Percentiles rank a stretch among this genome's conserved stretches.
These are phyloP conservation scores for Hemicentrotus pulcherrimus DNA, from an alignment of 35 echinoderm and acorn worm genomes.

Conservation along the genomic window DNA sequence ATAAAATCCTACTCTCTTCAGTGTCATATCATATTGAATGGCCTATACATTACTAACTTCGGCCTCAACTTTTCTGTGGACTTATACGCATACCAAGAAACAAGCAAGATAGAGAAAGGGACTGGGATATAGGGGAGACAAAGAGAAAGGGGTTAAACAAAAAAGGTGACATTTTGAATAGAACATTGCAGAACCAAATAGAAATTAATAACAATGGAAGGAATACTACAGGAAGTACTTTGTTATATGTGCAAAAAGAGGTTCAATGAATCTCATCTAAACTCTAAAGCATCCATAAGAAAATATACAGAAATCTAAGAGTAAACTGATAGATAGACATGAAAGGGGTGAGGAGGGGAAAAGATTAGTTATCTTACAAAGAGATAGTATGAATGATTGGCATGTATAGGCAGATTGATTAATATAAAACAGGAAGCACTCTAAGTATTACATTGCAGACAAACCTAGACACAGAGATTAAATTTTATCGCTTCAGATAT, in stretches of 20 bases:
- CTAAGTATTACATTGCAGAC: neutral
- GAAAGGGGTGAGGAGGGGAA: neutral
- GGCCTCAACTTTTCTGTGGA: no score
- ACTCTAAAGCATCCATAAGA: neutral
- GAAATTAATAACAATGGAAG: neutral
- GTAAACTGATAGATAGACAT: neutral
- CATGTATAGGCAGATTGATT: neutral
- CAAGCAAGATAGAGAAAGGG: no score
- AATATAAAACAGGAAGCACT: neutral
- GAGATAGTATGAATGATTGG: neutral
- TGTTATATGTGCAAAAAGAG: neutral
- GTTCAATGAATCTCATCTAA: neutral
- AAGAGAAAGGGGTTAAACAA: no score
- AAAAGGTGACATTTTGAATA: no score
- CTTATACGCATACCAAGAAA: no score
- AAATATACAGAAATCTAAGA: neutral
- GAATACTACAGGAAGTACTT: neutral
- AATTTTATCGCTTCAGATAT: neutral
- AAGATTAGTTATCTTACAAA: neutral
- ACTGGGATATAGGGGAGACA: no score
- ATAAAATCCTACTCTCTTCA: no score
- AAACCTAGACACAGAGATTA: neutral
- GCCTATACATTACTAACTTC: no score
- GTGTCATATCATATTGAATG: no score
- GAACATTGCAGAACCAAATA: neutral